Evolutionary conservation across 2,888 invertebrate genomes (phyloP).

Genomic region (Pheosia gnoma): DNA sequence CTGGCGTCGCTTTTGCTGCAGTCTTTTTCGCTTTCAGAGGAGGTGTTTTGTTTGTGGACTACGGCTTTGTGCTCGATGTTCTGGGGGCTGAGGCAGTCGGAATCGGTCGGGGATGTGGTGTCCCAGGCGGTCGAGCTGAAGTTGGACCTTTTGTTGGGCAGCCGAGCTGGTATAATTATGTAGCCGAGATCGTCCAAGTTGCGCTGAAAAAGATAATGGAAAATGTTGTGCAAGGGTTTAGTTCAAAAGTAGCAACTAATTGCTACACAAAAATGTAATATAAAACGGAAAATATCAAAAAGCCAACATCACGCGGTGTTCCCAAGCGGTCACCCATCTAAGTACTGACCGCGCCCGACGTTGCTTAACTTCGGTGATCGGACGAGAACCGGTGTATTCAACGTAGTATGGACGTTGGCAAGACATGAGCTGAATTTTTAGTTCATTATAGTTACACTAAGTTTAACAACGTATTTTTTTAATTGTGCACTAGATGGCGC

Average conservation of each 20-base stretch:
- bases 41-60: constrained; percentile 55
- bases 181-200: constrained; percentile 70
- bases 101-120: constrained; percentile 65
- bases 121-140: constrained; percentile 67
- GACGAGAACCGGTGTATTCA: constrained; percentile 80
- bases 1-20: constrained; percentile 55
- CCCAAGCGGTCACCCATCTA: constrained; percentile 80
- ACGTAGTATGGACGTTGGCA: constrained; percentile 72
- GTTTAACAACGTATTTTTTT: background rate
- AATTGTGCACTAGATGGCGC: background rate
- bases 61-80: constrained; percentile 60
- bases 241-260: background rate
- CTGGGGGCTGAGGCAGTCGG: constrained; percentile 62
- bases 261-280: too few relatives aligned
- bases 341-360: constrained; percentile 80
- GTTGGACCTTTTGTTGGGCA: constrained; percentile 56
- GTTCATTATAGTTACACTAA: background rate
- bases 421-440: background rate
- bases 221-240: background rate
- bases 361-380: constrained; percentile 81
- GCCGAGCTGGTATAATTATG: constrained; percentile 67
- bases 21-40: constrained; percentile 66
- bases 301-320: constrained; percentile 69
- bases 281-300: constrained; percentile 40
- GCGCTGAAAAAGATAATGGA: constrained; percentile 47